Percentiles rank a stretch among this genome's conserved stretches.
Evolutionary conservation across 2,113 vertebrate genomes (phyloP).

Genomic region (Brevimyrus niger): DNA sequence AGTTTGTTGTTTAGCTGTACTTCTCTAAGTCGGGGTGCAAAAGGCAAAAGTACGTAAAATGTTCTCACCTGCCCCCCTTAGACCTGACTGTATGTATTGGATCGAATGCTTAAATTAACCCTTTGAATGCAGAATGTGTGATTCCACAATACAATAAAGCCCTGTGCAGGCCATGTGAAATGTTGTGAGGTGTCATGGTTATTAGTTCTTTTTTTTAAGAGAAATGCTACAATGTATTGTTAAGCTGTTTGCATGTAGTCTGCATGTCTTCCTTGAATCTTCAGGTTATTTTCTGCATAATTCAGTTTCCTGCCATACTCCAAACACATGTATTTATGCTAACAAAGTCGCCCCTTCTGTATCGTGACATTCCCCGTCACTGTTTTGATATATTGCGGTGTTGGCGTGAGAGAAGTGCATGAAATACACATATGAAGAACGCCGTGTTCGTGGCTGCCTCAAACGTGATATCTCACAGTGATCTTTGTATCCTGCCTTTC

Average conservation of each 20-base stretch:
- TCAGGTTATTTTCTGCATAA: not conserved
- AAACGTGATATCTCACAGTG: not conserved
- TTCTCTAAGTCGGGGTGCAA: not conserved
- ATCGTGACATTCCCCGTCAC: not conserved
- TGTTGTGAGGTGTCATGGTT: not conserved
- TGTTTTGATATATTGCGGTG: not conserved
- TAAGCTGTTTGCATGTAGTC: not conserved
- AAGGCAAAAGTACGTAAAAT: not conserved
- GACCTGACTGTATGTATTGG: not conserved
- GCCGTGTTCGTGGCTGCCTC: not conserved
- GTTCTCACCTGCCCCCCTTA: not conserved
- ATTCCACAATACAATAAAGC: not conserved
- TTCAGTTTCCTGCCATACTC: not conserved
- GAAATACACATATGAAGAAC: not conserved
- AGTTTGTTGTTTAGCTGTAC: not conserved
- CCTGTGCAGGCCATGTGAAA: not conserved
- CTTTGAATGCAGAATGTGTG: not conserved
- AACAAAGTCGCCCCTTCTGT: not conserved
- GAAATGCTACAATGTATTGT: not conserved
- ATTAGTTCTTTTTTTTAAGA: not conserved
- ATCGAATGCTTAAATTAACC: not conserved
- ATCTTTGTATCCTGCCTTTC: not conserved
- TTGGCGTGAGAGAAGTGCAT: not conserved
- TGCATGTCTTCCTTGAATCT: not conserved
- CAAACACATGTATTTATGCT: not conserved